Evolutionary conservation across 64 coral and sea anemone genomes (phyloP).

Genomic region (Stylophora pistillata): DNA sequence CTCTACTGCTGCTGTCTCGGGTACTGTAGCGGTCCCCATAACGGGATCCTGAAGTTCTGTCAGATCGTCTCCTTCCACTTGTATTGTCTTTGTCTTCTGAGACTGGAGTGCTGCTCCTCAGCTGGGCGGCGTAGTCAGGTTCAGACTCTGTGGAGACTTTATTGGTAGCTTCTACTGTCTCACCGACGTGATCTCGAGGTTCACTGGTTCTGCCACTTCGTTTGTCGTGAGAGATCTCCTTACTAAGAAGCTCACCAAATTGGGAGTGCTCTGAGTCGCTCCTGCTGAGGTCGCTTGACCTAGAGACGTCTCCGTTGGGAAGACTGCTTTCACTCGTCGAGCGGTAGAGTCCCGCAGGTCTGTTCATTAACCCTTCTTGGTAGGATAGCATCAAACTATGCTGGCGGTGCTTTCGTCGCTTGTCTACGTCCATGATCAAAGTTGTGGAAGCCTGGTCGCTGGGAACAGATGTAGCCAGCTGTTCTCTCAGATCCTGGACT

Average conservation of each 20-base stretch:
- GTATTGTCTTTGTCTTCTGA: not conserved
- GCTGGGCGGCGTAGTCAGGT: not conserved
- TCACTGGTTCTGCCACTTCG: not conserved
- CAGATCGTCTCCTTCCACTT: not conserved
- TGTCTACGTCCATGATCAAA: conserved; percentile 43
- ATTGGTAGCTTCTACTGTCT: not conserved
- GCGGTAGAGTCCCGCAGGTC: not conserved
- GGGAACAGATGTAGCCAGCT: conserved; percentile 2
- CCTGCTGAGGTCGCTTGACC: not conserved
- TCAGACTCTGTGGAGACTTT: conserved; percentile 5
- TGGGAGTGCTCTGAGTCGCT: conserved; percentile 17
- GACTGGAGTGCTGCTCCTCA: conserved; percentile 21
- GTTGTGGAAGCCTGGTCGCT: conserved; percentile 62
- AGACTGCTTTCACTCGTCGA: conserved; percentile 37
- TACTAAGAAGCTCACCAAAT: not conserved
- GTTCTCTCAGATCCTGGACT: conserved; percentile 44
- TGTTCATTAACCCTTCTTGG: conserved; percentile 30
- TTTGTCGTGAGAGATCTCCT: not conserved
- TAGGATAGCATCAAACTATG: conserved; percentile 30
- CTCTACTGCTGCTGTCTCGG: not conserved
- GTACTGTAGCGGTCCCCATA: not conserved
- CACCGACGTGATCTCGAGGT: conserved; percentile 27
- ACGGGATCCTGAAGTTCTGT: not conserved
- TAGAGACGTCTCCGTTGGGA: not conserved
- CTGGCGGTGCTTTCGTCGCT: not conserved